A percentile compares a stretch with the other conserved stretches of the same genome.
Evolutionary conservation across 2,113 vertebrate genomes (phyloP).

Genomic region (Galemys pyrenaicus): DNA sequence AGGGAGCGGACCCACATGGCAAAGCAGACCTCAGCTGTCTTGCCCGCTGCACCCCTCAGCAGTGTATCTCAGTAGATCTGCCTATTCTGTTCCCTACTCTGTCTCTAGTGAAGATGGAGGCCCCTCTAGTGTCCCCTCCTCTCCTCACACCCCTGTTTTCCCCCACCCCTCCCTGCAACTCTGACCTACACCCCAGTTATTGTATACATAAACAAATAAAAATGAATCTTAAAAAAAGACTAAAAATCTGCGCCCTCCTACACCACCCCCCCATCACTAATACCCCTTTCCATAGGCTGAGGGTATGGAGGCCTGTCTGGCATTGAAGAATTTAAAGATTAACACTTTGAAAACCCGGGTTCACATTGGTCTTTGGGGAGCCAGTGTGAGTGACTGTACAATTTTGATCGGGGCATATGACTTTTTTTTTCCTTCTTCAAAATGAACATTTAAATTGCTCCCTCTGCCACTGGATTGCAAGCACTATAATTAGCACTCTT

Average conservation of each 20-base stretch:
- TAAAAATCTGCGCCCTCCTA: not conserved
- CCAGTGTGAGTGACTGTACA: constrained; percentile 67
- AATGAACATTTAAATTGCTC: not conserved
- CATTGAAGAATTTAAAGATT: constrained; percentile 7
- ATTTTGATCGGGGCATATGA: constrained; percentile 71
- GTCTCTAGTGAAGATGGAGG: too few relatives aligned
- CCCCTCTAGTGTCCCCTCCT: too few relatives aligned
- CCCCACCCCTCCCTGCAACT: too few relatives aligned
- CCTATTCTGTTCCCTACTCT: too few relatives aligned
- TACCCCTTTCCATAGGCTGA: rapidly evolving
- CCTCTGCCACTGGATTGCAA: not conserved
- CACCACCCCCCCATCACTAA: not conserved
- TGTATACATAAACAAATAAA: too few relatives aligned
- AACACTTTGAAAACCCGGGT: constrained; percentile 27
- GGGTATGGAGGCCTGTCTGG: rapidly evolving
- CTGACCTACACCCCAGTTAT: too few relatives aligned
- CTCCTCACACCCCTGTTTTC: too few relatives aligned
- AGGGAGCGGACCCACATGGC: too few relatives aligned
- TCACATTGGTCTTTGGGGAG: constrained; percentile 9
- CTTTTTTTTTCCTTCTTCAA: constrained; percentile 39
- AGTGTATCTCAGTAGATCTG: too few relatives aligned
- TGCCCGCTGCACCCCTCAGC: too few relatives aligned
- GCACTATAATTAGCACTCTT: constrained; percentile 57
- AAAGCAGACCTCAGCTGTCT: too few relatives aligned
- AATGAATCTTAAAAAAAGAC: too few relatives aligned